Conservation (phyloP, 2,113 vertebrate genomes). For the Octodon degus region DNA sequence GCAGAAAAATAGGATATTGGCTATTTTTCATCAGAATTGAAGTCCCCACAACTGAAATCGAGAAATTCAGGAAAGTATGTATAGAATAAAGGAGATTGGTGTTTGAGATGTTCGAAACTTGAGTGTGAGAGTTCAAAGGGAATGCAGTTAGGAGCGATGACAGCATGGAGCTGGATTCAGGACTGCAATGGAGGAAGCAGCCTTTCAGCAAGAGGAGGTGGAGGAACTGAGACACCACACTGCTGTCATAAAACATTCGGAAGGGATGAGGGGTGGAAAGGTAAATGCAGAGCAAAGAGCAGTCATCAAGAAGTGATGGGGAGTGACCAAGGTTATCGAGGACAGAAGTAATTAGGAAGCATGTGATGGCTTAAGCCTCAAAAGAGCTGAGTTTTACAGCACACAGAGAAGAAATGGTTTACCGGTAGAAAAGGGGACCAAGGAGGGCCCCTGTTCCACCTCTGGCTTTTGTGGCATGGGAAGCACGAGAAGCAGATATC, state of each 20-base stretch:
- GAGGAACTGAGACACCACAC: not conserved
- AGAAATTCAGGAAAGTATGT: not conserved
- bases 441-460: not conserved
- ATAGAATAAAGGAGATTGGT: not conserved
- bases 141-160: not conserved
- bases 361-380: not conserved
- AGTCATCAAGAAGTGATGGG: not conserved
- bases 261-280: not conserved
- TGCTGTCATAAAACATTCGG: not conserved
- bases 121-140: not conserved
- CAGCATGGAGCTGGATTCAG: not conserved
- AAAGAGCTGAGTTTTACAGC: not conserved
- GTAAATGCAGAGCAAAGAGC: not conserved
- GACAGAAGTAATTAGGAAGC: not conserved
- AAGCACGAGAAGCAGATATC: not conserved
- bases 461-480: not conserved
- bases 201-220: not conserved
- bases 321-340: not conserved
- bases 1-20: not conserved
- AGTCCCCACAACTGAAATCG: not conserved
- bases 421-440: not conserved
- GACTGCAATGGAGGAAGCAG: not conserved
- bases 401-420: not conserved
- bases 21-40: not conserved
- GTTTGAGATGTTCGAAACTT: not conserved